A percentile compares a stretch with the other conserved stretches of the same genome.
Conservation (phyloP, 2,113 vertebrate species). For the Tringa solitaria region DNA sequence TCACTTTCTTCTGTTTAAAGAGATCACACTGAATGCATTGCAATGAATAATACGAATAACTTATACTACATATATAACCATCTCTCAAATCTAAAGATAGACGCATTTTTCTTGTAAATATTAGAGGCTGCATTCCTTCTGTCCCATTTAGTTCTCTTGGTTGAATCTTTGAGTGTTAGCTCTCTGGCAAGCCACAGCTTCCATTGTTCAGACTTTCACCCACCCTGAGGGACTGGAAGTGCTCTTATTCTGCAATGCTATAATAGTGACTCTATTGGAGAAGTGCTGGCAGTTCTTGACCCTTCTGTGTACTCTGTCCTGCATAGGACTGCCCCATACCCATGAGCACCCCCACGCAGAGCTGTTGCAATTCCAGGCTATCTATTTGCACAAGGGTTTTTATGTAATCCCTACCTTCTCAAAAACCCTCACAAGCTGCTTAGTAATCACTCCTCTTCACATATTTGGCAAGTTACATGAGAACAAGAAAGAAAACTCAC, state of each 20-base stretch:
- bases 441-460: neutral
- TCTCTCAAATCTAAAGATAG: neutral
- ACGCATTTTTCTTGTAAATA: neutral
- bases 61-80: neutral
- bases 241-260: neutral
- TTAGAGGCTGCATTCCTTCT: neutral
- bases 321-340: accelerated
- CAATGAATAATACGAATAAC: neutral
- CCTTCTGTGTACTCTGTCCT: neutral
- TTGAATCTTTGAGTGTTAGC: neutral
- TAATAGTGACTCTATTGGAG: neutral
- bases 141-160: neutral
- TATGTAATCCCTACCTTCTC: neutral
- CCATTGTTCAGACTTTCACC: neutral
- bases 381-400: neutral
- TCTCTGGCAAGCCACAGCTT: neutral
- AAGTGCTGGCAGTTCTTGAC: neutral
- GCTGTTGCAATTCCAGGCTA: neutral
- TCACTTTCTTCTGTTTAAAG: neutral
- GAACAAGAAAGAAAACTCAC: neutral
- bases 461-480: neutral
- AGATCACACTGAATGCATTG: neutral
- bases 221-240: neutral
- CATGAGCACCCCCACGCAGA: accelerated
- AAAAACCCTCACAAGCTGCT: neutral